These are phyloP conservation scores for Ephydatia muelleri DNA, from an alignment of 37 sponge, comb jelly and placozoan species.

Conservation along the genomic window DNA sequence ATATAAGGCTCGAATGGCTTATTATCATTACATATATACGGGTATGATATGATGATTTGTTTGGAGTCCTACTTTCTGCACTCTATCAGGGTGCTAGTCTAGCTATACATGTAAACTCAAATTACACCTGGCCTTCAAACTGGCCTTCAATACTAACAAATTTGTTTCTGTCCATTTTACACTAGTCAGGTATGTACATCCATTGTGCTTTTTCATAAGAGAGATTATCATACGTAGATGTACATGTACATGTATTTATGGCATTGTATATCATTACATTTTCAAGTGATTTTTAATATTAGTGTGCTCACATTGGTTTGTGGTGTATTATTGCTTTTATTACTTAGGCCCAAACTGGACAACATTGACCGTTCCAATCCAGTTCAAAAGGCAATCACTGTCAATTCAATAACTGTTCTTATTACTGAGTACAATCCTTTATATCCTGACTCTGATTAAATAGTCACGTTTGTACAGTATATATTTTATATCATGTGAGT, in stretches of 20 bases:
- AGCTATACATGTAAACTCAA: too few relatives aligned
- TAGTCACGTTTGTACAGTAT: neutral
- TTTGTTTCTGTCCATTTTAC: too few relatives aligned
- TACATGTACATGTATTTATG: neutral
- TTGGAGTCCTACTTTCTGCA: too few relatives aligned
- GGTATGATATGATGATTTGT: too few relatives aligned
- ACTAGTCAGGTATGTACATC: too few relatives aligned
- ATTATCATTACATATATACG: too few relatives aligned
- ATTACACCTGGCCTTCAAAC: too few relatives aligned
- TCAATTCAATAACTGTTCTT: constrained; percentile 32
- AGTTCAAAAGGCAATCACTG: constrained; percentile 15
- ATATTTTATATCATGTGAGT: neutral
- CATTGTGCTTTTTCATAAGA: too few relatives aligned
- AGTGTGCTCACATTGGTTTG: neutral
- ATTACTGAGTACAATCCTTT: constrained; percentile 44
- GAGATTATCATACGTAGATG: neutral
- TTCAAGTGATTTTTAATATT: neutral
- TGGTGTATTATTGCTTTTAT: neutral
- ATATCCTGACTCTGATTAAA: constrained; percentile 30
- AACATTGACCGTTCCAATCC: constrained; percentile 39
- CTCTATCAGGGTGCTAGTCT: too few relatives aligned
- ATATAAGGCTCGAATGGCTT: too few relatives aligned
- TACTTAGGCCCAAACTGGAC: constrained; percentile 21
- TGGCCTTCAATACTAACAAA: too few relatives aligned
- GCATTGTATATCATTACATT: too few relatives aligned